Evolutionary conservation across 2,113 vertebrate genomes (phyloP).

Genomic region (Varanus komodoensis): DNA sequence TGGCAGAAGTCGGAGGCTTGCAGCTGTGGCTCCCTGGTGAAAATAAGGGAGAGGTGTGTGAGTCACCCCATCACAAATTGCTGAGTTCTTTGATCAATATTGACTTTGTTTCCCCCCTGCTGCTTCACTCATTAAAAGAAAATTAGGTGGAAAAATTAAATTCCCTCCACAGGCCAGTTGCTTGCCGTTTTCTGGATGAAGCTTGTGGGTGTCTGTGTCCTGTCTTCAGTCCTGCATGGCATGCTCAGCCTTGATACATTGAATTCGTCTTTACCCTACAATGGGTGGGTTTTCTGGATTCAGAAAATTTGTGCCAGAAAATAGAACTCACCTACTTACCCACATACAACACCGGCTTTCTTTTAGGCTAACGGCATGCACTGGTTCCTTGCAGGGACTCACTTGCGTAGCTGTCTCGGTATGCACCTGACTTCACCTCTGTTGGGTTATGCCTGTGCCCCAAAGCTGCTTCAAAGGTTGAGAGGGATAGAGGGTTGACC

Average conservation of each 20-base stretch:
- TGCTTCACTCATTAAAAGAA: slow-evolving; percentile 8
- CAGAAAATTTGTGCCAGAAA: neutral
- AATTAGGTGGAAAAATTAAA: neutral
- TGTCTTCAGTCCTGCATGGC: neutral
- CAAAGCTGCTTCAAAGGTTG: neutral
- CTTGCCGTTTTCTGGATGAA: neutral
- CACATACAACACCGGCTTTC: neutral
- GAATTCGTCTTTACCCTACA: too few relatives aligned
- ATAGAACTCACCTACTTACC: neutral
- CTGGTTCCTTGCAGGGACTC: neutral
- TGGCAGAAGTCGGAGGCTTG: neutral
- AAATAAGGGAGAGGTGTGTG: neutral
- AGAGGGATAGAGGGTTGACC: neutral
- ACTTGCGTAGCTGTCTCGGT: neutral
- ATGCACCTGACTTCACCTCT: too few relatives aligned
- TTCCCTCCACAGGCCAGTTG: neutral
- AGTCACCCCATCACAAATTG: neutral
- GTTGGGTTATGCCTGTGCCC: neutral
- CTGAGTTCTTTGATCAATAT: neutral
- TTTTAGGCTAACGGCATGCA: neutral
- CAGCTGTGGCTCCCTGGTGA: neutral
- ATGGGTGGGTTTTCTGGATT: neutral
- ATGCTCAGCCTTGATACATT: neutral
- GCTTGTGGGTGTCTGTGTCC: neutral
- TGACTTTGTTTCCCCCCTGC: neutral